phyloP scores from a whole-genome alignment of 2,797 vertebrate species.

The Manis crassicaudata region DNA sequence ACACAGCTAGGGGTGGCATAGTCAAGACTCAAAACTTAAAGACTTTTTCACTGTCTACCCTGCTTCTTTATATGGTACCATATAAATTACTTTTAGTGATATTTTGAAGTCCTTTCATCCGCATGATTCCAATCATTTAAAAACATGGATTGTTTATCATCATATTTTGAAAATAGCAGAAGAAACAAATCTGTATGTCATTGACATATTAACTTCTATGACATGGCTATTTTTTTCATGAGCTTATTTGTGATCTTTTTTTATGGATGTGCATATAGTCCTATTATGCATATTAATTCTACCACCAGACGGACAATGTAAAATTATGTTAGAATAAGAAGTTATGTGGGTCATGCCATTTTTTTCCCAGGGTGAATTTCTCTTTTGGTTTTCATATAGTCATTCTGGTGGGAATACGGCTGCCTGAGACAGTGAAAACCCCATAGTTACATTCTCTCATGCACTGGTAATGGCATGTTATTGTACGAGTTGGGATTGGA shows the following conservation, averaged over 20 bases:
- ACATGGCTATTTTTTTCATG: neutral
- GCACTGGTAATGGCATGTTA: neutral
- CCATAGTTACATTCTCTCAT: neutral
- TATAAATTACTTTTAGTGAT: neutral
- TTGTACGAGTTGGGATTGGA: neutral
- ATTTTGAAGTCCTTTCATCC: slow-evolving; percentile 2
- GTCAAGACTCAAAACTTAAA: neutral
- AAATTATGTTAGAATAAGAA: neutral
- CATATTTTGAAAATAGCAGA: neutral
- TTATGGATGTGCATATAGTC: neutral
- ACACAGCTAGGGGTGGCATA: neutral
- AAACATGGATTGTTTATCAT: neutral
- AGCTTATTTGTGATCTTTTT: neutral
- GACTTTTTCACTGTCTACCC: neutral
- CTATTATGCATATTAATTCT: neutral
- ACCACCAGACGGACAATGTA: neutral
- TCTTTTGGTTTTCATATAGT: neutral
- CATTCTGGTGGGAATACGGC: neutral
- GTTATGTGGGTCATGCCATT: neutral
- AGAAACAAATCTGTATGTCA: neutral
- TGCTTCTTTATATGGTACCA: neutral
- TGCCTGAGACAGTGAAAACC: neutral
- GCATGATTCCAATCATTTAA: neutral
- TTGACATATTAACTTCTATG: neutral
- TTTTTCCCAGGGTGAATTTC: neutral